These are phyloP conservation scores for Leucophenga montana DNA, from an alignment of 2,888 invertebrate genomes.

Conservation along the genomic window DNA sequence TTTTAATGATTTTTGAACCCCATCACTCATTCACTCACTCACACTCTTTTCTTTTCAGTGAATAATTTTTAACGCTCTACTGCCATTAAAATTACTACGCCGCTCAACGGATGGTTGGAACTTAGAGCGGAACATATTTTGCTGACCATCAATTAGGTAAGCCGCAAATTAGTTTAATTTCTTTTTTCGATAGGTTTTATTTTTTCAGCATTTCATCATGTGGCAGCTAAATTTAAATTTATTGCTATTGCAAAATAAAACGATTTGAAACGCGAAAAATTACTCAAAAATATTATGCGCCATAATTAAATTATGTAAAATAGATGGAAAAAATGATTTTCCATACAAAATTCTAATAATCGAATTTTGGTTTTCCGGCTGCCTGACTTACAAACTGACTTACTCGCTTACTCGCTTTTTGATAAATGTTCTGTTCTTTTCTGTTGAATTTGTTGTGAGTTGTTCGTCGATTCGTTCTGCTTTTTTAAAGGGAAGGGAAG, in stretches of 20 bases:
- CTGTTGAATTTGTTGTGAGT: background rate
- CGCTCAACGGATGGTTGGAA: background rate
- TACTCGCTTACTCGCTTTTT: background rate
- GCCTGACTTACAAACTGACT: too few species aligned
- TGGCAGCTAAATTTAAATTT: background rate
- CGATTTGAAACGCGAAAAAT: background rate
- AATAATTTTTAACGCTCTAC: background rate
- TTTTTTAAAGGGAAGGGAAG: background rate
- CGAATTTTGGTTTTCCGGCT: conserved; percentile 35
- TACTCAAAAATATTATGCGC: conserved; percentile 1
- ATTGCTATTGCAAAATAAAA: background rate
- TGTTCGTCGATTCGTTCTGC: background rate
- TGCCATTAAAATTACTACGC: conserved; percentile 9
- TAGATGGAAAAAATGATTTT: conserved; percentile 48
- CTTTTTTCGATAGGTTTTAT: conserved; percentile 21
- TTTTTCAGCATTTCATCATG: background rate
- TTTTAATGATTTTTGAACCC: conserved; percentile 10
- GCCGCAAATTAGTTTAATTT: conserved; percentile 61
- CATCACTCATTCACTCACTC: too few species aligned
- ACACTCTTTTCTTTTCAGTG: background rate
- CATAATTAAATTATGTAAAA: conserved; percentile 37
- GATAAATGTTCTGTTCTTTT: conserved; percentile 7
- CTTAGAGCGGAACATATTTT: background rate
- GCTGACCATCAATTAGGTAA: conserved; percentile 56
- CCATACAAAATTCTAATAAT: conserved; percentile 54